Base-by-base conservation (phyloP, 1,140 invertebrate species). In the Cotesia chilonis region DNA sequence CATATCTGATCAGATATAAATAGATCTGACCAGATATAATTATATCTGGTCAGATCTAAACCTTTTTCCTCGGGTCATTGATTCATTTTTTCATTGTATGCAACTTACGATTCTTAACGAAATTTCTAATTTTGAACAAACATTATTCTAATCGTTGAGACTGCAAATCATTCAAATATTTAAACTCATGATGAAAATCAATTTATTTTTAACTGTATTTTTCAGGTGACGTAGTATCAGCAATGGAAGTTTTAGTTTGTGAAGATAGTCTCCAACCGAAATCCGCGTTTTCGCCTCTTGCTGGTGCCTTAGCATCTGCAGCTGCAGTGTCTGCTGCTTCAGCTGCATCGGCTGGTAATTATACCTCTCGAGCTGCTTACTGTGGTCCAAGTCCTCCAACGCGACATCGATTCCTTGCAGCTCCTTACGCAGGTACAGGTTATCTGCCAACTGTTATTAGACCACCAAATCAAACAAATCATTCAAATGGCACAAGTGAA, bases 181-280 rank as follows among this genome's bases (percentile, higher is more conserved):
- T 14, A 36, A n/a, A 41, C 14, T 4, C 5, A 37, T 6, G 1
- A 66, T 17, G 51, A 9, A 51, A 66, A 51, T 61, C 59, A 0
- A 61, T 61, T 28, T 66, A 54, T 70, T 10, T 38, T 38, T 12
- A 68, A 73, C 57, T 51, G 17, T 52, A 60, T 64, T 36, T 77
- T 78, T n/a, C 72, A 85, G 95, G 95, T 0, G 95, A 97, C 81
- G 93, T 96, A 0, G 91, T 97, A 0, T 92, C 95, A 76, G 94
- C 95, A 1, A 97, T 98, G 90, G 95, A 98, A 81, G 91, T 94
- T 61, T 90, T 96, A 89, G 88, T 95, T 12, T 92, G 92, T 77
- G 92, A 92, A 54, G 88, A 89, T 54, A 88, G 88, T 66, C 82
- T 89, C 7, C 87, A 88, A 65, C 88, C 89, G 54, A 89, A 90